Evolutionary conservation across 2,888 invertebrate species (phyloP).

Genomic region (Cheilosia vulpina): DNA sequence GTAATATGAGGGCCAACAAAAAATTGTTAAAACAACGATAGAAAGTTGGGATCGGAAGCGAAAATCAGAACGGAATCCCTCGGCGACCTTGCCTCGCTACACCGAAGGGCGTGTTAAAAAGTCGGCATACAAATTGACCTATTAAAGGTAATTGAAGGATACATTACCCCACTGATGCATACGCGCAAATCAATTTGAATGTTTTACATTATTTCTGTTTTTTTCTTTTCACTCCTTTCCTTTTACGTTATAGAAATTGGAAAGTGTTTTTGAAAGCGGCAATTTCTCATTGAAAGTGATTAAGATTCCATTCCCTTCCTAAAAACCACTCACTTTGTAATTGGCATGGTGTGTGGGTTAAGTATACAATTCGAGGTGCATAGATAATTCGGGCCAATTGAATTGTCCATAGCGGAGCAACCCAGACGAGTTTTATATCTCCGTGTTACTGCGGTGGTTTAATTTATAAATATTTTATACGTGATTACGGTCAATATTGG

Average conservation of each 20-base stretch:
- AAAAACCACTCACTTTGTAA: no score
- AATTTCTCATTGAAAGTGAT: conserved; percentile 45
- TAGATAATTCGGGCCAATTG: no score
- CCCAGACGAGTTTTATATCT: no score
- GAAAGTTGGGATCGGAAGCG: conserved; percentile 37
- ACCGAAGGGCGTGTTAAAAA: not conserved
- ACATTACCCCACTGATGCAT: conserved; percentile 59
- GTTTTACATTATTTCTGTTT: not conserved
- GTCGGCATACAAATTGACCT: conserved; percentile 64
- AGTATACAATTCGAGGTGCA: no score
- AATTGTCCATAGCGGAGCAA: no score
- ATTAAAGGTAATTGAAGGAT: conserved; percentile 64
- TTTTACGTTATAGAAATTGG: conserved; percentile 39
- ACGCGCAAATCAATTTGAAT: conserved; percentile 65
- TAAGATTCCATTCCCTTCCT: conserved; percentile 6
- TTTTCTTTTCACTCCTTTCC: conserved; percentile 7
- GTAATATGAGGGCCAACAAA: conserved; percentile 21
- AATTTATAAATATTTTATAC: no score
- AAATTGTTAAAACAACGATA: conserved; percentile 49
- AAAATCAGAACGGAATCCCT: conserved; percentile 11
- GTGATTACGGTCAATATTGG: no score
- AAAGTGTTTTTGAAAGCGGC: conserved; percentile 47
- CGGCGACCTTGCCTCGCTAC: no score
- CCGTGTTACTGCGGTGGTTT: no score
- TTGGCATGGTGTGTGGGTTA: no score